These are phyloP conservation scores for Gnatocerus cornutus DNA, from an alignment of 2,888 invertebrate species.

Conservation along the genomic window DNA sequence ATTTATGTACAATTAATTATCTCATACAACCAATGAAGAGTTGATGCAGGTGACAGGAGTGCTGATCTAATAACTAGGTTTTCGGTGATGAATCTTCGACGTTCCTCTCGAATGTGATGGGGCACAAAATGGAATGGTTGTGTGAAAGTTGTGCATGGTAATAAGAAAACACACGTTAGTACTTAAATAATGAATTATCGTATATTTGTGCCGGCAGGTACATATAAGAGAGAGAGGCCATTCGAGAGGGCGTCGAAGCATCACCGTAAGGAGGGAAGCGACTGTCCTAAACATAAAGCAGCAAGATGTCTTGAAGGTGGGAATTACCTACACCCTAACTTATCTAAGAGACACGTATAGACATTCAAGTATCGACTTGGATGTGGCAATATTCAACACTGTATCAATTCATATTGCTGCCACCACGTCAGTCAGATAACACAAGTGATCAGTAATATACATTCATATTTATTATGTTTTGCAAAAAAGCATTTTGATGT, in stretches of 20 bases:
- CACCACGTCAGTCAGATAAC: slow-evolving; percentile 62
- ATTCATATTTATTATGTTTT: slow-evolving; percentile 57
- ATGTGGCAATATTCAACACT: slow-evolving; percentile 66
- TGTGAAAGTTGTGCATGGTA: slow-evolving; percentile 20
- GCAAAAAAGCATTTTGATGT: slow-evolving; percentile 63
- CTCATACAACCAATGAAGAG: slow-evolving; percentile 69
- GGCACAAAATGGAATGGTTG: slow-evolving; percentile 51
- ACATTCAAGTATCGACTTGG: slow-evolving; percentile 61
- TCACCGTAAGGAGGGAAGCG: slow-evolving; percentile 61
- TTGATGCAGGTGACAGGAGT: slow-evolving; percentile 69
- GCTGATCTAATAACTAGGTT: slow-evolving; percentile 65
- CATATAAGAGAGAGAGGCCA: slow-evolving; percentile 24
- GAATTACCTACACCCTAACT: slow-evolving; percentile 62
- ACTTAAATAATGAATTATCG: slow-evolving; percentile 10
- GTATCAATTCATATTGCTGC: slow-evolving; percentile 72
- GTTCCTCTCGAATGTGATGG: slow-evolving; percentile 34
- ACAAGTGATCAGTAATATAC: slow-evolving; percentile 64
- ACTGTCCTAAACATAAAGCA: slow-evolving; percentile 67
- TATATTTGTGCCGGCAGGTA: slow-evolving; percentile 44
- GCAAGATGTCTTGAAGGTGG: slow-evolving; percentile 66
- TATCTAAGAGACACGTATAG: slow-evolving; percentile 59
- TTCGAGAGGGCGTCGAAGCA: slow-evolving; percentile 21
- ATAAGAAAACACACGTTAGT: slow-evolving; percentile 11
- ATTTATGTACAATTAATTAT: slow-evolving; percentile 72
- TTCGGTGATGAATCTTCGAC: slow-evolving; percentile 12